Evolutionary conservation across 2,797 vertebrate genomes (phyloP).

Genomic region (Anableps anableps): DNA sequence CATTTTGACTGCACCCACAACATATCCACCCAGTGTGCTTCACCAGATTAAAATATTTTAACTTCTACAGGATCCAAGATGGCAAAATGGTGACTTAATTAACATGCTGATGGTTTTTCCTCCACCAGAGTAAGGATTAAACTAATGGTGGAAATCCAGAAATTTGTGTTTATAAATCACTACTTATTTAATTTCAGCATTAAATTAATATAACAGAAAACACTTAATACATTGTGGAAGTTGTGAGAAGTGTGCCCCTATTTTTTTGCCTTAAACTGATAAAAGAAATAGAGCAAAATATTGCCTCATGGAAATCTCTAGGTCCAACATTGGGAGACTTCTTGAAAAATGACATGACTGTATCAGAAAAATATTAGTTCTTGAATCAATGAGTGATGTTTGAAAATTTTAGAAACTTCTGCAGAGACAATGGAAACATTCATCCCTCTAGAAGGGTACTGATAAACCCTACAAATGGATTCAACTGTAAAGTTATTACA

Average conservation of each 20-base stretch:
- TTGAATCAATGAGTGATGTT: not conserved
- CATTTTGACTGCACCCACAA: not conserved
- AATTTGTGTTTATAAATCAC: too few relatives aligned
- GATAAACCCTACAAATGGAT: not conserved
- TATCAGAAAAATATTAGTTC: not conserved
- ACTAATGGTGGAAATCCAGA: not conserved
- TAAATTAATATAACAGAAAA: not conserved
- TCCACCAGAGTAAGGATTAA: not conserved
- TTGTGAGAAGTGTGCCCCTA: not conserved
- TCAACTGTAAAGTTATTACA: not conserved
- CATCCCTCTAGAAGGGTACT: not conserved
- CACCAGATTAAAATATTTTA: not conserved
- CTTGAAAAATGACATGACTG: not conserved
- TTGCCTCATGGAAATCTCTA: too few relatives aligned
- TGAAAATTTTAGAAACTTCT: not conserved
- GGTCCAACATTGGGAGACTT: not conserved
- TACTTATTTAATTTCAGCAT: not conserved
- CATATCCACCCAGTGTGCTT: not conserved
- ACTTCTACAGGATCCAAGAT: too few relatives aligned
- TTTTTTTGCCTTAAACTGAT: not conserved
- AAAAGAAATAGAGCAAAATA: too few relatives aligned
- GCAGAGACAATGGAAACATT: not conserved
- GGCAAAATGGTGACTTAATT: not conserved
- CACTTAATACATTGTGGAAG: not conserved
- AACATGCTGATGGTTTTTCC: not conserved